These are phyloP conservation scores for Cephus cinctus DNA, from an alignment of 1,140 invertebrate genomes.

Conservation along the genomic window DNA sequence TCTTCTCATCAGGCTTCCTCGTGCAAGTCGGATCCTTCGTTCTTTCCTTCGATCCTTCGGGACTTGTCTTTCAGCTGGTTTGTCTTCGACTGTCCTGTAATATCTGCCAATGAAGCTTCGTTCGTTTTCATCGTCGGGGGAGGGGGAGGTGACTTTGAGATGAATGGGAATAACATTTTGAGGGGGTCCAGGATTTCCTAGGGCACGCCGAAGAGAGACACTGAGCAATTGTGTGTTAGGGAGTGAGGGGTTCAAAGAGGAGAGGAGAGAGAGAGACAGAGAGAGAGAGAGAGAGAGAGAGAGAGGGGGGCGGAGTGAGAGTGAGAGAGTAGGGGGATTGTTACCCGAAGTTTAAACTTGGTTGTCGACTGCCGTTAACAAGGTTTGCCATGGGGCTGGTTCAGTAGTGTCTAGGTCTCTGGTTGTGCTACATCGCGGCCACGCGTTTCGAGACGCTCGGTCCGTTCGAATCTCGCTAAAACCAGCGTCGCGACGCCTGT, in stretches of 20 bases:
- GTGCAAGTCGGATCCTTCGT: too few species aligned
- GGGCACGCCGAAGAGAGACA: too few species aligned
- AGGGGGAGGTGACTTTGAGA: constrained; percentile 17
- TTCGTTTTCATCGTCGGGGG: constrained; percentile 11
- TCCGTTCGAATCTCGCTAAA: too few species aligned
- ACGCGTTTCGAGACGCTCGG: constrained; percentile 7
- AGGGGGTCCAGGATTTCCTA: too few species aligned
- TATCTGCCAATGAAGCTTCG: background rate
- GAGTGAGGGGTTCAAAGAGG: constrained; percentile 28
- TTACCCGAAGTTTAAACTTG: constrained; percentile 57
- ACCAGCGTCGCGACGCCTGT: constrained; percentile 24
- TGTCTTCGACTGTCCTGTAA: constrained; percentile 7
- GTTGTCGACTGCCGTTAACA: constrained; percentile 56
- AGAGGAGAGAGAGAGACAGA: constrained; percentile 19
- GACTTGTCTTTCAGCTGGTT: background rate
- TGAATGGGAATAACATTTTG: too few species aligned
- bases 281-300: constrained; percentile 21
- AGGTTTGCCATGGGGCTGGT: constrained; percentile 53
- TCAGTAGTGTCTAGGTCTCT: constrained; percentile 56
- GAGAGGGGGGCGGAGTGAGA: constrained; percentile 23
- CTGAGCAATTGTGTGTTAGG: constrained; percentile 17
- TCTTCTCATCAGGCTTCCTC: too few species aligned
- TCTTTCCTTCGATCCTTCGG: background rate
- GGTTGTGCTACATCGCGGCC: constrained; percentile 49
- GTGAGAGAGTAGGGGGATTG: constrained; percentile 39